A percentile compares a stretch with the other conserved stretches of the same genome.
These are phyloP conservation scores for Agrochola lychnidis DNA, from an alignment of 2,888 invertebrate genomes.

Conservation along the genomic window DNA sequence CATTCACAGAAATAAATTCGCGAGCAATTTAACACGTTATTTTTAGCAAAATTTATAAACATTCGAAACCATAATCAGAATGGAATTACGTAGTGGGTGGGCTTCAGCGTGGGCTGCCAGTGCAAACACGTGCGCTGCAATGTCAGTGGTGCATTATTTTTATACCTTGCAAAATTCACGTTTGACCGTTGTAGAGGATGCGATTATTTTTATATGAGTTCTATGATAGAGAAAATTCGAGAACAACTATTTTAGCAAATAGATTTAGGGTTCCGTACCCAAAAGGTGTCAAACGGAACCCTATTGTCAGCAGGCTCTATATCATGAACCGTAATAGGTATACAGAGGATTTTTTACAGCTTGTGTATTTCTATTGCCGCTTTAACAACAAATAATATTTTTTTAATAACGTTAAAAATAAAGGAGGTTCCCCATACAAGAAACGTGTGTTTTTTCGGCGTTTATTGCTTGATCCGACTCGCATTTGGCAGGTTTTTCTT, in stretches of 20 bases:
- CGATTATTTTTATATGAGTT: slow-evolving; percentile 6
- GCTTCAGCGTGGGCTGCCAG: slow-evolving; percentile 51
- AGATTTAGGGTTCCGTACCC: not conserved
- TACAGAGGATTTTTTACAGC: too few species aligned
- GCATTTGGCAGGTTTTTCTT: not conserved
- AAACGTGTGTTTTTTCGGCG: too few species aligned
- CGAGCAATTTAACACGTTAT: slow-evolving; percentile 44
- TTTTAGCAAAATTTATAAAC: slow-evolving; percentile 40
- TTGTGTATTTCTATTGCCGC: too few species aligned
- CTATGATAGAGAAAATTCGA: not conserved
- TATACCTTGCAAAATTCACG: slow-evolving; percentile 46
- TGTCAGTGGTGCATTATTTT: slow-evolving; percentile 60
- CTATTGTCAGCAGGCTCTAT: too few species aligned
- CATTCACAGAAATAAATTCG: slow-evolving; percentile 35
- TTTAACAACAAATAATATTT: too few species aligned
- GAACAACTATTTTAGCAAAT: not conserved
- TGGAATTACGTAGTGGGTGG: slow-evolving; percentile 53
- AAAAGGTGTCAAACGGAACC: too few species aligned
- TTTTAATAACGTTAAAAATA: too few species aligned
- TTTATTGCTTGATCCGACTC: not conserved
- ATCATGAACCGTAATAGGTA: too few species aligned
- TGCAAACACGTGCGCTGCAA: slow-evolving; percentile 62
- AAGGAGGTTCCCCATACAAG: too few species aligned
- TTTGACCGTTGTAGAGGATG: slow-evolving; percentile 2
- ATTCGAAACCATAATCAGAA: slow-evolving; percentile 51